These are phyloP conservation scores for Idaea biselata DNA, from an alignment of 2,888 invertebrate genomes.

Conservation along the genomic window DNA sequence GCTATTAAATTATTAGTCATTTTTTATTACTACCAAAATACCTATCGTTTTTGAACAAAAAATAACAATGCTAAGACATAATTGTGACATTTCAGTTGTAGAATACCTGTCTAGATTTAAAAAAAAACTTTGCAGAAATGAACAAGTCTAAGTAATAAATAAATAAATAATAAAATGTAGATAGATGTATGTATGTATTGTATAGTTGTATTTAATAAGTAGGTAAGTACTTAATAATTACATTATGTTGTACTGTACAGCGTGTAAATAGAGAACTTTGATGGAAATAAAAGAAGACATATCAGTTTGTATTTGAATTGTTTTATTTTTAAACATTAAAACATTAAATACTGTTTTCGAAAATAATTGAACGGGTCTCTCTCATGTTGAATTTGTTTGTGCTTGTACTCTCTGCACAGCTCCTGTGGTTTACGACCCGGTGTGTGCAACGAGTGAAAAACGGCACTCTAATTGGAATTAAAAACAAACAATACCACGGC, in stretches of 20 bases:
- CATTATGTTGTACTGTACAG: slow-evolving; percentile 37
- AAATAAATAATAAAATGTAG: slow-evolving; percentile 12
- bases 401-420: too few relatives aligned
- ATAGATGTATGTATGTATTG: slow-evolving; percentile 16
- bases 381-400: too few relatives aligned
- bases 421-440: too few relatives aligned
- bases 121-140: too few relatives aligned
- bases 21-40: too few relatives aligned
- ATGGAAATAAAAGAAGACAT: slow-evolving; percentile 79
- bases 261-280: slow-evolving; percentile 72
- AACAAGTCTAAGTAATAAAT: neutral
- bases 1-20: too few relatives aligned
- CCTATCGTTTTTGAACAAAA: too few relatives aligned
- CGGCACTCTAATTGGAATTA: neutral
- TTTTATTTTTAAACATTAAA: slow-evolving; percentile 14
- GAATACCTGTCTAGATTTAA: too few relatives aligned
- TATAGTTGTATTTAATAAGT: slow-evolving; percentile 19
- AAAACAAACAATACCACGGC: neutral
- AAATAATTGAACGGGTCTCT: too few relatives aligned
- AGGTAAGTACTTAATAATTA: slow-evolving; percentile 13
- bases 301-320: slow-evolving; percentile 77
- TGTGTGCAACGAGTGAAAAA: neutral
- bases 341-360: too few relatives aligned
- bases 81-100: too few relatives aligned
- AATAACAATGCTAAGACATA: too few relatives aligned